phyloP scores from a whole-genome alignment of 2,888 invertebrate genomes.

The Eucera pruinosa region DNA sequence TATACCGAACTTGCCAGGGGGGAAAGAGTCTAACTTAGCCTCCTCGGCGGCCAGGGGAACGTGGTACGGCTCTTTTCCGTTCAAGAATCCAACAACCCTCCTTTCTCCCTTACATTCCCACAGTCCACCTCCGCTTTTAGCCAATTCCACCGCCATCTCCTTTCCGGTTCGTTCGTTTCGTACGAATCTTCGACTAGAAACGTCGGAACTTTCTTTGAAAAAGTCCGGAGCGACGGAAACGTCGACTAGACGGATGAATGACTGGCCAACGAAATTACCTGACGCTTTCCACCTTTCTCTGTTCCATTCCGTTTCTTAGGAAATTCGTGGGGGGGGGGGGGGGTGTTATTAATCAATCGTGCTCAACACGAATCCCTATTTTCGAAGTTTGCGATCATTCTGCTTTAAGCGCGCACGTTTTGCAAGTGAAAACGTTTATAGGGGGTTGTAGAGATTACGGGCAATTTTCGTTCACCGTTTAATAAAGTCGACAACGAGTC shows the following conservation, averaged over 20 bases:
- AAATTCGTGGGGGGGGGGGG: no score
- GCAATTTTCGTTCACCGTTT: constrained; percentile 26
- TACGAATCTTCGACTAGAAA: constrained; percentile 57
- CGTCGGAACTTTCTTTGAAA: constrained; percentile 63
- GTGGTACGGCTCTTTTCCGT: constrained; percentile 72
- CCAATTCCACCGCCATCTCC: constrained; percentile 57
- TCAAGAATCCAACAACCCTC: constrained; percentile 65
- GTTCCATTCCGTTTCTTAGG: not conserved
- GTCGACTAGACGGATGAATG: constrained; percentile 58
- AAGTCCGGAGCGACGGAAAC: constrained; percentile 47
- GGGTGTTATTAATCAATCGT: constrained; percentile 47
- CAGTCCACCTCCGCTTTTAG: constrained; percentile 58
- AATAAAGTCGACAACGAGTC: constrained; percentile 14
- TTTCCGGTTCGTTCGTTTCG: constrained; percentile 63
- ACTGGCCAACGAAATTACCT: constrained; percentile 67
- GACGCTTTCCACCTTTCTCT: constrained; percentile 13
- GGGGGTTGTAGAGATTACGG: not conserved
- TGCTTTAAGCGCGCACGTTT: not conserved
- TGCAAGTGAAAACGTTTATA: not conserved
- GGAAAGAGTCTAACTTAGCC: constrained; percentile 69
- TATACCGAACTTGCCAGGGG: constrained; percentile 73
- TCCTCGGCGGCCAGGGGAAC: constrained; percentile 58
- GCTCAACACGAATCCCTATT: constrained; percentile 9
- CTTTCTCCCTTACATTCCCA: constrained; percentile 55
- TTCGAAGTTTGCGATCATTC: not conserved